Conservation (phyloP, 2,797 vertebrate species). For the Champsocephalus esox region DNA sequence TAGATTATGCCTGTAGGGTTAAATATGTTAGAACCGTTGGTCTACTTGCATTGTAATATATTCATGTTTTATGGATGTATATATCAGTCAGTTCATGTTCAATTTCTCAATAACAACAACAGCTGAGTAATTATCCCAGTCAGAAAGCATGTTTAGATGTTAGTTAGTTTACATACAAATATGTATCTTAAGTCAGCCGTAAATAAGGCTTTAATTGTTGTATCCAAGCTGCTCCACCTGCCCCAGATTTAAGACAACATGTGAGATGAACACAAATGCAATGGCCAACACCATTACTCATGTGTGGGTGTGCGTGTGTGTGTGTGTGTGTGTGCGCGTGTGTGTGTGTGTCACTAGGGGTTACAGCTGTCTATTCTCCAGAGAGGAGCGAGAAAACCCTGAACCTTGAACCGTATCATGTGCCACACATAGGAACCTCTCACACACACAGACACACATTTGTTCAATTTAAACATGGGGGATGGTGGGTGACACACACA, state of each 20-base stretch:
- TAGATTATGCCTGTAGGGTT: neutral
- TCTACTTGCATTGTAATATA: neutral
- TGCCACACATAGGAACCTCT: neutral
- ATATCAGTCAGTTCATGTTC: neutral
- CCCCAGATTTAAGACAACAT: neutral
- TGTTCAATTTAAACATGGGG: slow-evolving; percentile 11
- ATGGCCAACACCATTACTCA: neutral
- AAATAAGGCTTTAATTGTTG: no score
- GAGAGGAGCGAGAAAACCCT: slow-evolving; percentile 22
- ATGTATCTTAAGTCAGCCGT: neutral
- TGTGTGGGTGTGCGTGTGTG: neutral
- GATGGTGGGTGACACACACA: slow-evolving; percentile 26
- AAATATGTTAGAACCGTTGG: neutral
- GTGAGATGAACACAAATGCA: neutral
- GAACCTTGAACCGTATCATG: slow-evolving; percentile 32
- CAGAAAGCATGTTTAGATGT: neutral
- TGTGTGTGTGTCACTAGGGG: slow-evolving; percentile 9
- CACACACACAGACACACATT: slow-evolving; percentile 16
- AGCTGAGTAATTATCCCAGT: neutral
- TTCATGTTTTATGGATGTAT: neutral
- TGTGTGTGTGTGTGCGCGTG: slow-evolving; percentile 15
- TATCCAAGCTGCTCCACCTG: neutral
- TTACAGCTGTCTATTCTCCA: slow-evolving; percentile 4
- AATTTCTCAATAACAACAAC: no score
- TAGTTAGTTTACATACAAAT: neutral